These are phyloP conservation scores for Zaprionus africanus DNA, from an alignment of 1,140 invertebrate species.

Conservation along the genomic window DNA sequence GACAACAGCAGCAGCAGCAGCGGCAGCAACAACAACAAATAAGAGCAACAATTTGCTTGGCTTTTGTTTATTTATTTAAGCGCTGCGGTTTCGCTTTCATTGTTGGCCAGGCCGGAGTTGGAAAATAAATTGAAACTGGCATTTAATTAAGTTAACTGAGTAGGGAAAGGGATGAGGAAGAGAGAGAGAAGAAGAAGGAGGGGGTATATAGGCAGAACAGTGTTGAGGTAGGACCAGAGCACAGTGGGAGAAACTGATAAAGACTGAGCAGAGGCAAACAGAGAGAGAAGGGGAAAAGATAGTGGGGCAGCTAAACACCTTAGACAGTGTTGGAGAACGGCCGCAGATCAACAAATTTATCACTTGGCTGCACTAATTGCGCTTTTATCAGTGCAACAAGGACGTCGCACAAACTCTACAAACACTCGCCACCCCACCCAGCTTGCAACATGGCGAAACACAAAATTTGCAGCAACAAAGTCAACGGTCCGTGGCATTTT, in stretches of 20 bases:
- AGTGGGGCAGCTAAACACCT: too few relatives aligned
- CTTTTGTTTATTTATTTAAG: slow-evolving; percentile 49
- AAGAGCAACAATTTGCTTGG: slow-evolving; percentile 3
- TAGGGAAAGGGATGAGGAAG: neutral
- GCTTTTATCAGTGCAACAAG: slow-evolving; percentile 70
- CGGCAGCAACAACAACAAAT: slow-evolving; percentile 22
- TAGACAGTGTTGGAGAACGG: neutral
- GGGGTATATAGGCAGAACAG: neutral
- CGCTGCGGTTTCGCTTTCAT: slow-evolving; percentile 77
- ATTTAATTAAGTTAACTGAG: slow-evolving; percentile 77
- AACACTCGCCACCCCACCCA: neutral
- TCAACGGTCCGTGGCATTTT: slow-evolving; percentile 53
- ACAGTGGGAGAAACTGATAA: neutral
- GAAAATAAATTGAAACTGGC: slow-evolving; percentile 81
- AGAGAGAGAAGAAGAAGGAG: neutral
- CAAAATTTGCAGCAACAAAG: slow-evolving; percentile 66
- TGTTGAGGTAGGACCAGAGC: neutral
- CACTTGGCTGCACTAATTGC: slow-evolving; percentile 63
- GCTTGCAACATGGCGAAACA: slow-evolving; percentile 57
- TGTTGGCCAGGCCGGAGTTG: slow-evolving; percentile 59
- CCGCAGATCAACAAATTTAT: slow-evolving; percentile 33
- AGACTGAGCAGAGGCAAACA: neutral
- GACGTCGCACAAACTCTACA: slow-evolving; percentile 54
- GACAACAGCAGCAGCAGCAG: slow-evolving; percentile 32
- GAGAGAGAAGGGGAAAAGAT: neutral